phyloP scores from a whole-genome alignment of 2,113 vertebrate species.

The Anoura caudifer region DNA sequence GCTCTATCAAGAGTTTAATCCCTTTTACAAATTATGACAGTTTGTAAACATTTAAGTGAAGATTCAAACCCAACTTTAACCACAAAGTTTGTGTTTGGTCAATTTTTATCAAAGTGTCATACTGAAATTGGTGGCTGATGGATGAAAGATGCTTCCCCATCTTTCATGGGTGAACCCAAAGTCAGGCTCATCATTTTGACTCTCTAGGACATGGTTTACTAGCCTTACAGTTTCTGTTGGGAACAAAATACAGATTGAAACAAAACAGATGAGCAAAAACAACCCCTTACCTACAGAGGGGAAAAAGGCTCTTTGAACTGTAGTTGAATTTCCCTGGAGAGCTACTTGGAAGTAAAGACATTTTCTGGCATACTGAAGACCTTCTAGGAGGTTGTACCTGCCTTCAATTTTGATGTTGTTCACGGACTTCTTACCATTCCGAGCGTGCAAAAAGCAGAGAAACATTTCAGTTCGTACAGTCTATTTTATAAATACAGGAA shows the following conservation, averaged over 20 bases:
- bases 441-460: not conserved
- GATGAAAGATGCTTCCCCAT: not conserved
- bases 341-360: not conserved
- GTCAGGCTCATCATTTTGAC: not conserved
- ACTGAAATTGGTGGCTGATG: not conserved
- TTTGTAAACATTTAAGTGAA: not conserved
- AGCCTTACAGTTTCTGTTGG: not conserved
- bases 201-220: not conserved
- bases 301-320: not conserved
- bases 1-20: not conserved
- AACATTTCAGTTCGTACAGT: not conserved
- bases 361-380: not conserved
- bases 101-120: not conserved
- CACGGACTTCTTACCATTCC: not conserved
- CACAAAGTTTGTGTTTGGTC: not conserved
- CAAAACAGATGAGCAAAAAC: not conserved
- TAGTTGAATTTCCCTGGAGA: not conserved
- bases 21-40: not conserved
- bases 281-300: fast-evolving
- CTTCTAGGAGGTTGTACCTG: not conserved
- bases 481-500: not conserved
- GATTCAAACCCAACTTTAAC: not conserved
- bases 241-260: not conserved
- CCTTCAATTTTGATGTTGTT: not conserved
- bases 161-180: not conserved